Percentiles rank a stretch among this genome's conserved stretches.
Evolutionary conservation across 2,888 invertebrate species (phyloP).

Genomic region (Epistrophella euchroma): DNA sequence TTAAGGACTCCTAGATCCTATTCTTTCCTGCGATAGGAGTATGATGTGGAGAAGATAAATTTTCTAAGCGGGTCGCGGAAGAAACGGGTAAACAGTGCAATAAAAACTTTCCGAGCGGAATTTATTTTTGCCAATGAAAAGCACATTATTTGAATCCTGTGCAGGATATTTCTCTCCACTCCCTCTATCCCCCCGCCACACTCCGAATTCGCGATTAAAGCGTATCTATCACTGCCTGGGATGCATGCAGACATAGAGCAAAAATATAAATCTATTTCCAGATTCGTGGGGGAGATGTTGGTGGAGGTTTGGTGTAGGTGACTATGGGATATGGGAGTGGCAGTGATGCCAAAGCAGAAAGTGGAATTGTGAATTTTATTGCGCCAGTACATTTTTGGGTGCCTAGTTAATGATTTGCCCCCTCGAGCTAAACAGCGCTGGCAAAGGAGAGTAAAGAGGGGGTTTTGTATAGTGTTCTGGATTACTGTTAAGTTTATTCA

Average conservation of each 20-base stretch:
- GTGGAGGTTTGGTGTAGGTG: background rate
- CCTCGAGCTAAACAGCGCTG: constrained; percentile 1
- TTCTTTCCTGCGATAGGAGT: background rate
- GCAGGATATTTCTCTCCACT: constrained; percentile 50
- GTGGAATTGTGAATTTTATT: constrained; percentile 65
- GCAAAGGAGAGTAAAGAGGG: background rate
- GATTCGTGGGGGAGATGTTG: constrained; percentile 33
- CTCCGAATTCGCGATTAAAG: constrained; percentile 11
- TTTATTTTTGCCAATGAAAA: constrained; percentile 76
- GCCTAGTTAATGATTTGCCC: constrained; percentile 57
- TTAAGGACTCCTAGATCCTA: constrained; percentile 34
- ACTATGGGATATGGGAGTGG: background rate
- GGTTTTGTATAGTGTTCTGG: constrained; percentile 25
- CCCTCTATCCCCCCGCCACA: background rate
- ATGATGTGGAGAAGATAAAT: constrained; percentile 54
- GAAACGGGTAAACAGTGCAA: constrained; percentile 45
- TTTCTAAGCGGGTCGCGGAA: constrained; percentile 56
- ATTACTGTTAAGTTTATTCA: constrained; percentile 73
- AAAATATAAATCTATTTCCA: constrained; percentile 64
- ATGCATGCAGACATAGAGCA: constrained; percentile 51
- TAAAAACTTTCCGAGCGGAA: constrained; percentile 75
- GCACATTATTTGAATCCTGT: constrained; percentile 75
- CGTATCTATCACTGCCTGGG: constrained; percentile 60
- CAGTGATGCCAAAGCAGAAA: constrained; percentile 50
- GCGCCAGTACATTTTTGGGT: constrained; percentile 65